Conservation (phyloP, 1,140 invertebrate genomes). For the Vanessa tameamea region DNA sequence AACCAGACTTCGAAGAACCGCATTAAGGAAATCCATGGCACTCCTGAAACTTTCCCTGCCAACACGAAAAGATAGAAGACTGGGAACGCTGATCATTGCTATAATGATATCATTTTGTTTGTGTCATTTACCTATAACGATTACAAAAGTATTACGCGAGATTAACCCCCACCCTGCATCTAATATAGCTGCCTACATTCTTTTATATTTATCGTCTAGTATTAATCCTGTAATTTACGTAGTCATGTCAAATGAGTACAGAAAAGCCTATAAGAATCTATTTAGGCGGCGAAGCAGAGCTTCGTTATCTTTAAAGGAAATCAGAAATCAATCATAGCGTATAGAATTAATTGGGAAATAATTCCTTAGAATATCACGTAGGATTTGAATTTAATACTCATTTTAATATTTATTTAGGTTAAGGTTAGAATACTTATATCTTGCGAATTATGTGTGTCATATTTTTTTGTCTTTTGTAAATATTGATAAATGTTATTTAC, state of each 20-base stretch:
- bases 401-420: background rate
- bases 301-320: constrained; percentile 7
- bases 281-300: constrained; percentile 81
- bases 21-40: constrained; percentile 53
- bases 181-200: constrained; percentile 88
- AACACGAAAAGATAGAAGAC: constrained; percentile 87
- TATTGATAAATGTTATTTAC: constrained; percentile 10
- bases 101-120: constrained; percentile 90
- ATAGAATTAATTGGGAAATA: background rate
- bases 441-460: background rate
- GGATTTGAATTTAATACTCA: background rate
- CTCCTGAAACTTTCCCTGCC: constrained; percentile 81
- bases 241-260: constrained; percentile 92
- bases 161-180: constrained; percentile 82
- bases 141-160: constrained; percentile 84
- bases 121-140: constrained; percentile 90
- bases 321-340: constrained; percentile 20
- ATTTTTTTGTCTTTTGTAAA: background rate
- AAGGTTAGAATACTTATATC: background rate
- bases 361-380: background rate
- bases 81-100: constrained; percentile 91
- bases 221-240: constrained; percentile 94
- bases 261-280: constrained; percentile 90
- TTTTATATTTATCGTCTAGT: constrained; percentile 91
- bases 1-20: constrained; percentile 45